Percentiles rank a stretch among this genome's conserved stretches.
Evolutionary conservation across 1,140 invertebrate genomes (phyloP).

Genomic region (Diorhabda sublineata): DNA sequence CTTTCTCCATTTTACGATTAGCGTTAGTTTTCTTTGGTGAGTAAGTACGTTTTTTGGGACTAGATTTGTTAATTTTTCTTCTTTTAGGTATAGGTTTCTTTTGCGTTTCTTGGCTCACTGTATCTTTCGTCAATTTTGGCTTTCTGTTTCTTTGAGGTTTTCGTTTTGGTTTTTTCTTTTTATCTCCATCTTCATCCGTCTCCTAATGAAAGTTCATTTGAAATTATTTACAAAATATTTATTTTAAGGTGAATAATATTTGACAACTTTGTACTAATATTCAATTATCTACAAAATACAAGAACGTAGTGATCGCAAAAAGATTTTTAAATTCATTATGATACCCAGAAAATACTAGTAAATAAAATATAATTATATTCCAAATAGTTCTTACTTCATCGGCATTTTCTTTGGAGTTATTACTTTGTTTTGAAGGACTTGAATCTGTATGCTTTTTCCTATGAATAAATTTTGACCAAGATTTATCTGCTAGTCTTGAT

Average conservation of each 20-base stretch:
- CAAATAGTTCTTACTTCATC: constrained; percentile 33
- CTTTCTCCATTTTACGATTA: background rate
- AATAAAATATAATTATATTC: background rate
- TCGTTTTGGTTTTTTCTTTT: constrained; percentile 27
- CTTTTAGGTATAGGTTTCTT: background rate
- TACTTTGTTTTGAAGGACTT: constrained; percentile 34
- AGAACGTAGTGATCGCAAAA: too few relatives aligned
- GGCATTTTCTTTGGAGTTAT: constrained; percentile 38
- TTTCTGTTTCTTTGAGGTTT: constrained; percentile 11
- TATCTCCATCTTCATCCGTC: constrained; percentile 38
- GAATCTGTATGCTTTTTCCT: constrained; percentile 36
- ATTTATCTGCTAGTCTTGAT: constrained; percentile 32
- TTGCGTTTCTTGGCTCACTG: constrained; percentile 11
- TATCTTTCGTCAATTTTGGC: constrained; percentile 12
- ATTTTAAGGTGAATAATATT: too few relatives aligned
- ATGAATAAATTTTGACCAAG: constrained; percentile 12
- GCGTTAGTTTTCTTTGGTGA: constrained; percentile 18
- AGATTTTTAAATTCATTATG: too few relatives aligned
- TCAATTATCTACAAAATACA: too few relatives aligned
- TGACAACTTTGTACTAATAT: too few relatives aligned
- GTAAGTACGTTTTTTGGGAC: constrained; percentile 24
- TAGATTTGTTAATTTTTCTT: constrained; percentile 18
- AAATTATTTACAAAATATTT: background rate
- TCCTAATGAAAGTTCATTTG: constrained; percentile 27
- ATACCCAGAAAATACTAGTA: background rate